Evolutionary conservation across 2,797 vertebrate genomes (phyloP).

Genomic region (Chrosomus eos): DNA sequence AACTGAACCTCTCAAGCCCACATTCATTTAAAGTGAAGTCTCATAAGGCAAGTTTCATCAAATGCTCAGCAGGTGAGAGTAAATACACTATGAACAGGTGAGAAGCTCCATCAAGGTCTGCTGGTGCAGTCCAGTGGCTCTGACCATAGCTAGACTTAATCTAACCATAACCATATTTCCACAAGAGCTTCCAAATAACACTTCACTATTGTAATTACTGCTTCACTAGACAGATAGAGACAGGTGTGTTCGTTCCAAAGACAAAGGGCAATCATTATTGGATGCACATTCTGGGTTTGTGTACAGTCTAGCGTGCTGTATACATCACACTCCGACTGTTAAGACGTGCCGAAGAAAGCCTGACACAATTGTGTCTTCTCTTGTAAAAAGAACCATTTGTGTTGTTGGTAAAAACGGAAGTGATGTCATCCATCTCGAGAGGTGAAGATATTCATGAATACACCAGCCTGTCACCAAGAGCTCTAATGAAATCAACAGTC

Average conservation of each 20-base stretch:
- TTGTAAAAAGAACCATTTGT: slow-evolving; percentile 30
- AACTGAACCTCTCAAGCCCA: slow-evolving; percentile 51
- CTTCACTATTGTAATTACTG: slow-evolving; percentile 48
- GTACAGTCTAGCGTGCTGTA: slow-evolving; percentile 46
- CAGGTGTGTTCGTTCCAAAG: slow-evolving; percentile 60
- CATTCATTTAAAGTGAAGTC: slow-evolving; percentile 57
- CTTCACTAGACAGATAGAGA: slow-evolving; percentile 39
- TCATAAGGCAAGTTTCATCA: slow-evolving; percentile 63
- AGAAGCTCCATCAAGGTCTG: slow-evolving; percentile 52
- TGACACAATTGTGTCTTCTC: slow-evolving; percentile 17
- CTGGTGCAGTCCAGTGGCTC: slow-evolving; percentile 57
- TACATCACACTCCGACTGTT: slow-evolving; percentile 17
- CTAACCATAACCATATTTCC: slow-evolving; percentile 51
- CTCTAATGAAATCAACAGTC: slow-evolving; percentile 41
- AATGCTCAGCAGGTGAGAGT: slow-evolving; percentile 50
- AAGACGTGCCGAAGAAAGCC: slow-evolving; percentile 9
- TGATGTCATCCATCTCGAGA: slow-evolving; percentile 37
- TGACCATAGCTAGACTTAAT: slow-evolving; percentile 60
- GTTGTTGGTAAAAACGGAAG: slow-evolving; percentile 24
- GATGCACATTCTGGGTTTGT: slow-evolving; percentile 53
- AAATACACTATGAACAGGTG: slow-evolving; percentile 26
- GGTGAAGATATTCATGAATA: slow-evolving; percentile 25
- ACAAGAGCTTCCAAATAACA: slow-evolving; percentile 52
- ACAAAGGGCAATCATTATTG: slow-evolving; percentile 38
- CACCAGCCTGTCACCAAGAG: slow-evolving; percentile 22